These are phyloP conservation scores for Dendrolimus punctatus DNA, from an alignment of 1,140 invertebrate species.

Conservation along the genomic window DNA sequence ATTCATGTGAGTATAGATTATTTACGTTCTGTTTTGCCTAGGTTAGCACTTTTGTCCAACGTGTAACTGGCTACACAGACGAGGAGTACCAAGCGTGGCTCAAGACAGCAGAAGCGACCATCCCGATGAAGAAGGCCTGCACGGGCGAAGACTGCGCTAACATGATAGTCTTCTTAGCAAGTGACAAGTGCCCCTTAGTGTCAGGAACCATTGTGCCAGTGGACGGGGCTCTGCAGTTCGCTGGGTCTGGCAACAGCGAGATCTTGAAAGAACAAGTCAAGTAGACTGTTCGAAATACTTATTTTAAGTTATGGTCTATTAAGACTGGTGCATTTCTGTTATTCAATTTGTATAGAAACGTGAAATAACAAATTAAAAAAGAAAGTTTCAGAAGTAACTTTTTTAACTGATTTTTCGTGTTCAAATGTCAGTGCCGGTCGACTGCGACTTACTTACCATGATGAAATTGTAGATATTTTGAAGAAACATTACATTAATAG, in stretches of 20 bases:
- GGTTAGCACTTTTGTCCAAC: slow-evolving; percentile 20
- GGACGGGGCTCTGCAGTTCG: slow-evolving; percentile 8
- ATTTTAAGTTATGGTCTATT: too few relatives aligned
- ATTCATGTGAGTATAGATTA: too few relatives aligned
- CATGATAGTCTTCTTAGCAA: slow-evolving; percentile 82
- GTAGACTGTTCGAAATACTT: too few relatives aligned
- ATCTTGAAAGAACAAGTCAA: slow-evolving; percentile 10
- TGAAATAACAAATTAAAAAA: too few relatives aligned
- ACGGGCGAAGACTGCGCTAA: slow-evolving; percentile 80
- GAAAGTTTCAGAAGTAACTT: too few relatives aligned
- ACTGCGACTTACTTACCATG: too few relatives aligned
- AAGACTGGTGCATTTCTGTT: too few relatives aligned
- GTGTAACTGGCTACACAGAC: slow-evolving; percentile 16
- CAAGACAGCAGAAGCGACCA: slow-evolving; percentile 2
- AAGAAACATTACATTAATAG: too few relatives aligned
- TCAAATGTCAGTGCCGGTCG: too few relatives aligned
- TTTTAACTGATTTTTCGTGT: too few relatives aligned
- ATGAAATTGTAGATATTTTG: too few relatives aligned
- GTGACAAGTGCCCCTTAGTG: slow-evolving; percentile 4
- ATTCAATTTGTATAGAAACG: too few relatives aligned
- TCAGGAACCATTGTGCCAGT: slow-evolving; percentile 6
- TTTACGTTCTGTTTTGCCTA: background rate
- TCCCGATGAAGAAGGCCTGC: slow-evolving; percentile 80
- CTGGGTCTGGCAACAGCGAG: slow-evolving; percentile 6
- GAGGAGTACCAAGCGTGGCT: slow-evolving; percentile 19